These are phyloP conservation scores for Platyrinchus mystaceus DNA, from an alignment of 2,797 vertebrate species.

Conservation along the genomic window DNA sequence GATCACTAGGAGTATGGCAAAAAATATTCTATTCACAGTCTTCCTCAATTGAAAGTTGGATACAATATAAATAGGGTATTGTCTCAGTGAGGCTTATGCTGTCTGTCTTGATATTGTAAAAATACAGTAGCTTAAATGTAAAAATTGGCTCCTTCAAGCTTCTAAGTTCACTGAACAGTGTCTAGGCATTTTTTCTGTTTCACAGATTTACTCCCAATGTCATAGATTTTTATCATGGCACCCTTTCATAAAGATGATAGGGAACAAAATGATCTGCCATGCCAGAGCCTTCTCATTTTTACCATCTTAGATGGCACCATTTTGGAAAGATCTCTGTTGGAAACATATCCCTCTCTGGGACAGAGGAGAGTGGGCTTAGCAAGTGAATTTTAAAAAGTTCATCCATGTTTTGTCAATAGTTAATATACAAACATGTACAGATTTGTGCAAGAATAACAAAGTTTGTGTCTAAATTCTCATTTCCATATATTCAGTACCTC, in stretches of 20 bases:
- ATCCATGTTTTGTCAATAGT: background rate
- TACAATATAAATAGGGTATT: background rate
- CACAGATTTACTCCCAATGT: background rate
- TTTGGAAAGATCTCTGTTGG: background rate
- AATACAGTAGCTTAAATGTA: background rate
- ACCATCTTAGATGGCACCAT: background rate
- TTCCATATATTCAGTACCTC: background rate
- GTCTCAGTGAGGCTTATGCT: background rate
- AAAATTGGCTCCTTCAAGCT: background rate
- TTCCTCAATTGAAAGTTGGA: background rate
- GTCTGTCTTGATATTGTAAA: background rate
- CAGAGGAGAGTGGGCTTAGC: background rate
- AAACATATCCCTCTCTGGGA: background rate
- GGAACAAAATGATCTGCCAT: background rate
- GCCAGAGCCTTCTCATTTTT: background rate
- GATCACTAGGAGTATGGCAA: background rate
- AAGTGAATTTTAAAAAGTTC: background rate
- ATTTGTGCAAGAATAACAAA: background rate
- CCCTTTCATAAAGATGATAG: background rate
- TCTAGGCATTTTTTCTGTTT: background rate
- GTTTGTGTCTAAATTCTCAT: background rate
- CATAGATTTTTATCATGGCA: background rate
- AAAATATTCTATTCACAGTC: background rate
- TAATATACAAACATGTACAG: background rate
- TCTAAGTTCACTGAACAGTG: background rate